These are phyloP conservation scores for Numenius phaeopus DNA, from an alignment of 2,797 vertebrate genomes.

Conservation along the genomic window DNA sequence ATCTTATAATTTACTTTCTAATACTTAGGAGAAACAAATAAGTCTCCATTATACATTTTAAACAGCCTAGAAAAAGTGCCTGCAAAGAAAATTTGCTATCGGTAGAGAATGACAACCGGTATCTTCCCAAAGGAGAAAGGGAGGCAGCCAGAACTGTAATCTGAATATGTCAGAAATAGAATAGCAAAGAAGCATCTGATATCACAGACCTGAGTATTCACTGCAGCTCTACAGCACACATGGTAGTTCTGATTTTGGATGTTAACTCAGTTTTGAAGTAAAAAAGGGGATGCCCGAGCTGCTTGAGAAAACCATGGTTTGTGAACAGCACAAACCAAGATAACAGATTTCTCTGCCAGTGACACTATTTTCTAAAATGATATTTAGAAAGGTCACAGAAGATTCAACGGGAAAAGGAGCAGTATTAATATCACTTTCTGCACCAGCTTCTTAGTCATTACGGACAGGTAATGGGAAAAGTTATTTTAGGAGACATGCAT, in stretches of 20 bases:
- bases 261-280: not conserved
- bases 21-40: not conserved
- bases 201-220: not conserved
- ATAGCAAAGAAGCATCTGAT: not conserved
- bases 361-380: not conserved
- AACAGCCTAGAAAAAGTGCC: not conserved
- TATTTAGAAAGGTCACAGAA: not conserved
- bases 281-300: not conserved
- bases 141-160: not conserved
- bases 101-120: not conserved
- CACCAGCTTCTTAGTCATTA: not conserved
- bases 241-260: not conserved
- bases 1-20: not conserved
- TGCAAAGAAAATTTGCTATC: not conserved
- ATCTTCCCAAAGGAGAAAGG: not conserved
- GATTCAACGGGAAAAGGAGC: not conserved
- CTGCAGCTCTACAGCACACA: not conserved
- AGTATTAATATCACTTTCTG: not conserved
- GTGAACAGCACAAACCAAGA: not conserved
- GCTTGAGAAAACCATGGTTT: not conserved
- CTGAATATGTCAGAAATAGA: not conserved
- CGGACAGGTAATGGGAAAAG: not conserved
- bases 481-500: not conserved
- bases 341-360: not conserved
- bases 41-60: not conserved